Evolutionary conservation across 2,113 vertebrate genomes (phyloP), one percentile per base, ranked within the genome.

Genomic region (Conger conger): DNA sequence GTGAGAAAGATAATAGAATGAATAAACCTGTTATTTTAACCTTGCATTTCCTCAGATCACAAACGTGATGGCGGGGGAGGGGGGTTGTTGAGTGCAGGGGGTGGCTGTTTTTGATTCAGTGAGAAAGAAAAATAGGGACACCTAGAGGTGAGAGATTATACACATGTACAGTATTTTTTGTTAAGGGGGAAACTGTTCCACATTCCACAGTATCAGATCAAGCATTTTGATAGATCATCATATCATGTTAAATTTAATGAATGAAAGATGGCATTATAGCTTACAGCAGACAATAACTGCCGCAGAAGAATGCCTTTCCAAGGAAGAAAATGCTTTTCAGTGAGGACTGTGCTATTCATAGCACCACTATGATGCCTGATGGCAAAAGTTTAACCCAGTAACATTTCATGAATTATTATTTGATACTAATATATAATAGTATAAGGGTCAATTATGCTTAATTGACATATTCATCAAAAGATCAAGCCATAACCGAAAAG

Each of bases 81-180:
- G 9, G 23, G 20, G 60, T 42, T 18, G 54, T 8, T 27, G 57
- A 27, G 57, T 63, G 57, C 8, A 20, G 20, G 57, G 4, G 57
- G 57, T 23, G 23, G 57, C 57, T 50, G 57, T 23, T 27, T 18
- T 63, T 4, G 8, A 63, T 2, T 63, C 57, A 73, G 68, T 30
- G 30, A 73, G 6, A 11, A 73, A 73, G 68, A 73, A 73, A 2
- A 73, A 73, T n/a, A 73, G n/a, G n/a, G 68, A 73, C 68, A 73
- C n/a, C 68, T 73, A 73, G 68, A 73, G 68, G 68, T 73, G n/a
- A 73, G 68, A 73, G n/a, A 73, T n/a, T n/a, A 33, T n/a, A 73
- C 2, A 33, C 27, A 30, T 30, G n/a, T n/a, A n/a, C n/a, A n/a
- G n/a, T n/a, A n/a, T 33, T 30, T n/a, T 33, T 73, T 33, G 57